Base-by-base conservation (phyloP, 2,888 invertebrate genomes). In the Marronus borbonicus region DNA sequence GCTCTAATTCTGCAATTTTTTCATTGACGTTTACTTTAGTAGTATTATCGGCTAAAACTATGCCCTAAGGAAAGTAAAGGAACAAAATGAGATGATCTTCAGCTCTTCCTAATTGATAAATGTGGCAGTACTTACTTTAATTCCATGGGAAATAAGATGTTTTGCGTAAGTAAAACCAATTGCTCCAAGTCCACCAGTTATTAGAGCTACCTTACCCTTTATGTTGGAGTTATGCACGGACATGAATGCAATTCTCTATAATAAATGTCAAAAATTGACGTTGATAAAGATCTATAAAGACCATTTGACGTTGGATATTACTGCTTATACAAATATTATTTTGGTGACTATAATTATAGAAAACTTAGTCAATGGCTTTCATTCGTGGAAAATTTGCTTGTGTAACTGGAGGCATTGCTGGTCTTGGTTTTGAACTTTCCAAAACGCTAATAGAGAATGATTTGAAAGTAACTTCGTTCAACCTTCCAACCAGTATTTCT, bases 121-220 rank as follows among this genome's bases (percentile, higher is more conserved):
- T 24, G 10, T 44, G 36, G 20, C 3, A 3, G 17, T 20, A 55
- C 44, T 55, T 69, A 79, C 79, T 55, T 70, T 79, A 44, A 79
- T 76, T 60, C 76, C 79, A 31, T 76, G 58, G 62, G 50, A 69
- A 24, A 79, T 62, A 44, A 79, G 75, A 52, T 70, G 58, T 62
- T 79, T 78, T 10, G 79, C 79, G 49, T 76, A 68, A 24, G 60
- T 60, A 39, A 52, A 64, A 20, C 70, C 78, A 52, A 77, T 75
- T 62, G 52, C 75, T 17, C 79, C 75, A n/a, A 78, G 49, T 8
- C 79, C 79, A n/a, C 79, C 79, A 50, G 77, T 77, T 60, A 79
- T 78, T 31, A 68, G 65, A 55, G 78, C 79, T 36, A 79, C 74
- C 62, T 64, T 74, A 17, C 76, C 76, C 24, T 28, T 49, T 60